Percentiles rank a stretch among this genome's conserved stretches.
These are phyloP conservation scores for Melanchra persicariae DNA, from an alignment of 2,888 invertebrate genomes.

Conservation along the genomic window DNA sequence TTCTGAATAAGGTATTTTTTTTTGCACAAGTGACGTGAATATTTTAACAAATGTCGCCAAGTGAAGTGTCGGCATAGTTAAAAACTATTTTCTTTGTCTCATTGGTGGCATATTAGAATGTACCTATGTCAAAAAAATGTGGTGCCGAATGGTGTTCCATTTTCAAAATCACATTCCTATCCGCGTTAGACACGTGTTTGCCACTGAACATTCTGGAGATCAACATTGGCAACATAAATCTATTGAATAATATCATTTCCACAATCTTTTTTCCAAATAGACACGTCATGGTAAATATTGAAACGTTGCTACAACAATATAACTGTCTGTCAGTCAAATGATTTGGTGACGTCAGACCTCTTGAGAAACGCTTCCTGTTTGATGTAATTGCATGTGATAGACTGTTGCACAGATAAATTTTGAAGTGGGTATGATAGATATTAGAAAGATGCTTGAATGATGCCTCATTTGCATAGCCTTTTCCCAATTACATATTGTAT, in stretches of 20 bases:
- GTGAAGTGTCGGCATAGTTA: too few relatives aligned
- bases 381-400: slow-evolving; percentile 44
- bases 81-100: too few relatives aligned
- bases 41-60: too few relatives aligned
- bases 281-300: slow-evolving; percentile 44
- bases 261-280: slow-evolving; percentile 39
- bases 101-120: too few relatives aligned
- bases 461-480: too few relatives aligned
- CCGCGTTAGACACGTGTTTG: background rate
- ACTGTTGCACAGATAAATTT: slow-evolving; percentile 23
- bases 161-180: background rate
- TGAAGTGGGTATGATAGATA: slow-evolving; percentile 1
- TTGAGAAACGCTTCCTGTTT: slow-evolving; percentile 37
- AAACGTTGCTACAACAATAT: slow-evolving; percentile 44
- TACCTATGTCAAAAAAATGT: too few relatives aligned
- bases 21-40: too few relatives aligned
- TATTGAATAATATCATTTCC: slow-evolving; percentile 21
- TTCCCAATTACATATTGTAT: too few relatives aligned
- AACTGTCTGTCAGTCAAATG: slow-evolving; percentile 48
- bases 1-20: too few relatives aligned
- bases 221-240: background rate
- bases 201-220: slow-evolving; percentile 10
- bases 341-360: slow-evolving; percentile 43
- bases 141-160: background rate
- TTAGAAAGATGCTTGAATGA: too few relatives aligned